Evolutionary conservation across 2,113 vertebrate species (phyloP).

Genomic region (Phalacrocorax brasilianus): DNA sequence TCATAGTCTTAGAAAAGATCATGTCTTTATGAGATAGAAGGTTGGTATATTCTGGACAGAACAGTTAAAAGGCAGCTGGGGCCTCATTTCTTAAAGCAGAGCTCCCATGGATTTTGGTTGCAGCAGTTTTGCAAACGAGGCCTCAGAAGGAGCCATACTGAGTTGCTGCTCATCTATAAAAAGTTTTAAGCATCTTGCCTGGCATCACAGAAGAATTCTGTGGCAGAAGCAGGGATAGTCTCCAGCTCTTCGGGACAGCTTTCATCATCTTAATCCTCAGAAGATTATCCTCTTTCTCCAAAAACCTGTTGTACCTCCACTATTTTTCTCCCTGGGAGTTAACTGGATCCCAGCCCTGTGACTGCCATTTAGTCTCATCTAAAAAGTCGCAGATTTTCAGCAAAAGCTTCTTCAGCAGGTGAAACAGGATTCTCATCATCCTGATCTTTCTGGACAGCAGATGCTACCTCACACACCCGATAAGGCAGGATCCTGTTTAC

Average conservation of each 20-base stretch:
- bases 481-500: slow-evolving; percentile 35
- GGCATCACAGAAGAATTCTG: not conserved
- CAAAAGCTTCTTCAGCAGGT: not conserved
- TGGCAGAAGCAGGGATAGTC: not conserved
- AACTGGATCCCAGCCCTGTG: not conserved
- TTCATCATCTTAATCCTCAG: slow-evolving; percentile 1
- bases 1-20: not conserved
- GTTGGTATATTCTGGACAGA: not conserved
- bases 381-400: not conserved
- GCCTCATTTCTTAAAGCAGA: not conserved
- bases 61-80: not conserved
- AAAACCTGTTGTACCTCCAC: not conserved
- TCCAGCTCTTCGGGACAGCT: not conserved
- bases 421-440: not conserved
- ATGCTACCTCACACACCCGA: not conserved
- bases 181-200: not conserved
- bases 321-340: not conserved
- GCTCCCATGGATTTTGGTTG: not conserved
- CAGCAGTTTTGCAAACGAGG: not conserved
- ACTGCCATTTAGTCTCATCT: not conserved
- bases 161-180: not conserved
- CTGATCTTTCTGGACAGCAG: slow-evolving; percentile 30
- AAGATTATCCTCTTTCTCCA: slow-evolving; percentile 3
- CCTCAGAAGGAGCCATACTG: not conserved
- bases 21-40: not conserved